phyloP scores from a whole-genome alignment of 2,797 vertebrate genomes.

The Hypotaenidia okinawae region DNA sequence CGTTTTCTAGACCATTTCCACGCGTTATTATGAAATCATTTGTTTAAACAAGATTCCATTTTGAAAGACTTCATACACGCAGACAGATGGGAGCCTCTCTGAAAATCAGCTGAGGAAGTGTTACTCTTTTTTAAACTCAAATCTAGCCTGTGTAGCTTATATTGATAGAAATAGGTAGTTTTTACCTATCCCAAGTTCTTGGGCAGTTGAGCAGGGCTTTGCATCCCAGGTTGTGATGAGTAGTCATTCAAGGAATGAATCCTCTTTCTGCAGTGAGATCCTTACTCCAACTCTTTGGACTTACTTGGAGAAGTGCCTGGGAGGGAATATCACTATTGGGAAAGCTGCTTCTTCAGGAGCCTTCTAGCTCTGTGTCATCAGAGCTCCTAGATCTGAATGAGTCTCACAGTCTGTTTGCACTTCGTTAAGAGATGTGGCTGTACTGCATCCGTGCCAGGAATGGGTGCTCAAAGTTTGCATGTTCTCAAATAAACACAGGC shows the following conservation, averaged over 20 bases:
- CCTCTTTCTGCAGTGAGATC: background rate
- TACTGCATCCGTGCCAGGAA: accelerated
- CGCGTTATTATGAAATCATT: background rate
- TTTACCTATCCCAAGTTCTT: background rate
- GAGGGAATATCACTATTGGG: background rate
- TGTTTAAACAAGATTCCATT: background rate
- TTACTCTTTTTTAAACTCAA: background rate
- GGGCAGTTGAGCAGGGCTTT: background rate
- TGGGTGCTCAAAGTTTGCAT: background rate
- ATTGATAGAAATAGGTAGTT: background rate
- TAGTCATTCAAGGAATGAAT: background rate
- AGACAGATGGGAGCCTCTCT: background rate
- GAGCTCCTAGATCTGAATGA: background rate
- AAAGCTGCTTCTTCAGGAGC: background rate
- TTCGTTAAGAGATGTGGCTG: accelerated
- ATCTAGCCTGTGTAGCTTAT: background rate
- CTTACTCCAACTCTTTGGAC: background rate
- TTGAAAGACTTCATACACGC: background rate
- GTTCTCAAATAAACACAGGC: background rate
- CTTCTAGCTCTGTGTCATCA: background rate
- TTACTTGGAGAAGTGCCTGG: background rate
- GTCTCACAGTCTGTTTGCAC: background rate
- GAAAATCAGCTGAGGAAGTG: background rate
- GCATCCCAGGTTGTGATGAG: background rate
- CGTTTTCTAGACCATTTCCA: background rate